phyloP scores from a whole-genome alignment of 2,888 invertebrate species.

The Melolontha melolontha region DNA sequence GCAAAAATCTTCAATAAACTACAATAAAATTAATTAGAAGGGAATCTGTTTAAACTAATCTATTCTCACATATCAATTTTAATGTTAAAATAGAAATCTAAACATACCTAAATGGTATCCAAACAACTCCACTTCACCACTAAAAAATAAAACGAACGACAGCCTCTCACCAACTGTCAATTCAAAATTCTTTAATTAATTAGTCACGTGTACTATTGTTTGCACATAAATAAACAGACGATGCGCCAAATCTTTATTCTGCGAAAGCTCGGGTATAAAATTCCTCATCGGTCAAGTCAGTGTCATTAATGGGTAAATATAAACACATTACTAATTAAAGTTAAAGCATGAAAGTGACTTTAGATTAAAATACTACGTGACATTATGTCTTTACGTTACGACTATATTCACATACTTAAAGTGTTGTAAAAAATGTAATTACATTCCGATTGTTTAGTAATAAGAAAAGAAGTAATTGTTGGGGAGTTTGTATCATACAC shows the following conservation, averaged over 20 bases:
- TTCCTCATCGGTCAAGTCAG: slow-evolving; percentile 3
- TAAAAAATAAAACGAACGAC: too few species aligned
- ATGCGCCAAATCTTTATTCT: neutral
- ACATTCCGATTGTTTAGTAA: too few species aligned
- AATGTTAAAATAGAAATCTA: neutral
- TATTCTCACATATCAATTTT: too few species aligned
- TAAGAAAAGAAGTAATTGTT: too few species aligned
- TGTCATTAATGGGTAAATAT: slow-evolving; percentile 2
- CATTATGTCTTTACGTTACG: too few species aligned
- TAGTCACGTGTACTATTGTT: slow-evolving; percentile 9
- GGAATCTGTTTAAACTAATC: too few species aligned
- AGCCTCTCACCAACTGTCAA: too few species aligned
- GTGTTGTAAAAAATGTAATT: too few species aligned
- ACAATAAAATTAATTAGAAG: too few species aligned
- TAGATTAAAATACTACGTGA: neutral
- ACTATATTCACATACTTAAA: too few species aligned
- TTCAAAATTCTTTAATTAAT: neutral
- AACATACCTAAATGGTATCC: neutral
- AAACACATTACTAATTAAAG: slow-evolving; percentile 2
- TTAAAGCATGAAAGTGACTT: slow-evolving; percentile 11
- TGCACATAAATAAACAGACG: neutral
- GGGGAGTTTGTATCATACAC: too few species aligned
- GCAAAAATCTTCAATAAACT: too few species aligned
- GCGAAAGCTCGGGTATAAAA: neutral
- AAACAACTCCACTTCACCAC: neutral